Evolutionary conservation across 2,797 vertebrate genomes (phyloP).

Genomic region (Hydrophis major): DNA sequence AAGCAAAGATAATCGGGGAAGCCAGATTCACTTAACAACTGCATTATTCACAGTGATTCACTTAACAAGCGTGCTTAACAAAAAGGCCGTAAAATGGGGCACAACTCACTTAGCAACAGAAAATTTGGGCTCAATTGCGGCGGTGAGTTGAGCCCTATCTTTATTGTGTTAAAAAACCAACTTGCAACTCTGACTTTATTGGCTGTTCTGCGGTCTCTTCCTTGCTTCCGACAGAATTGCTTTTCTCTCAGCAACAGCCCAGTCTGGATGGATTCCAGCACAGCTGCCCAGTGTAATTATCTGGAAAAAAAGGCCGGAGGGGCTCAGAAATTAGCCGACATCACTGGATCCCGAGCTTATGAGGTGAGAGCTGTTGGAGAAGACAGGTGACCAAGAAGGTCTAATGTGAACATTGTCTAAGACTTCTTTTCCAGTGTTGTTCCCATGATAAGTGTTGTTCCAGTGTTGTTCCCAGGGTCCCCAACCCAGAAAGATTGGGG

Average conservation of each 20-base stretch:
- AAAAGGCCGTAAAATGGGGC: too few species aligned
- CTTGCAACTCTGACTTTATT: not conserved
- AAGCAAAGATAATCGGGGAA: not conserved
- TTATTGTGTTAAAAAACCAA: not conserved
- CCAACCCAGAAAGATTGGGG: not conserved
- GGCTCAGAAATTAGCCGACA: conserved; percentile 76
- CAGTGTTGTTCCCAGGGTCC: too few species aligned
- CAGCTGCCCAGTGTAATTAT: conserved; percentile 74
- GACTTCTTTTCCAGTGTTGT: not conserved
- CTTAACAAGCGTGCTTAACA: not conserved
- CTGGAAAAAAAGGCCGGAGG: conserved; percentile 83
- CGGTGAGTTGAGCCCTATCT: not conserved
- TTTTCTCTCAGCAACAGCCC: conserved; percentile 82
- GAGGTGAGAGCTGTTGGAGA: conserved; percentile 74
- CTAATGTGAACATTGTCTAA: not conserved
- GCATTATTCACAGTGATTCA: not conserved
- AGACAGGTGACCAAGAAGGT: not conserved
- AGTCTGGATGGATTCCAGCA: conserved; percentile 96
- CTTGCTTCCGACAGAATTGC: conserved; percentile 64
- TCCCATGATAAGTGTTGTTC: not conserved
- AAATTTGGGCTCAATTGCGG: not conserved
- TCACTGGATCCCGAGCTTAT: conserved; percentile 91
- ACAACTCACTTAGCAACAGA: not conserved
- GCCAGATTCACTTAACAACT: not conserved
- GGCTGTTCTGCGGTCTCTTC: not conserved